phyloP scores from a whole-genome alignment of 2,888 invertebrate species.

The Calliphora vomitoria region DNA sequence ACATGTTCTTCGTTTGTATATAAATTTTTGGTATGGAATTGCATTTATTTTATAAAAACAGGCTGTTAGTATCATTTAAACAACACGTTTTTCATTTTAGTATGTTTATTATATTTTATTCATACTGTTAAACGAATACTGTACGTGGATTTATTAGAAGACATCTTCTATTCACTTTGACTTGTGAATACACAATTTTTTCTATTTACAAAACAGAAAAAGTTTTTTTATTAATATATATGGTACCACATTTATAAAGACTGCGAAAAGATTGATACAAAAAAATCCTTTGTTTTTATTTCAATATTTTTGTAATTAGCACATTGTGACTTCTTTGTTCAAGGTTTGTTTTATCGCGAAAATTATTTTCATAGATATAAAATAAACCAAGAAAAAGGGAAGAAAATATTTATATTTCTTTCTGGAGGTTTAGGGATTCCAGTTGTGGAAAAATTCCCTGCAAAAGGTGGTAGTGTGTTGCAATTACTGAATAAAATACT shows the following conservation, averaged over 20 bases:
- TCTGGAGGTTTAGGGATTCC: not conserved
- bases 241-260: not conserved
- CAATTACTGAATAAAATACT: too few species aligned
- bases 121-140: too few species aligned
- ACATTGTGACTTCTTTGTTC: slow-evolving; percentile 50
- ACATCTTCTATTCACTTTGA: too few species aligned
- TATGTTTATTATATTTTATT: too few species aligned
- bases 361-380: slow-evolving; percentile 48
- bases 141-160: too few species aligned
- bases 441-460: not conserved
- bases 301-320: slow-evolving; percentile 70
- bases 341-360: slow-evolving; percentile 49
- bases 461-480: not conserved
- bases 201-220: too few species aligned
- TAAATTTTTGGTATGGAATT: too few species aligned
- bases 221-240: slow-evolving; percentile 3
- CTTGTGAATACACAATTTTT: too few species aligned
- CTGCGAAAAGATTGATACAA: not conserved
- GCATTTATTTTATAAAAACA: too few species aligned
- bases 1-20: too few species aligned
- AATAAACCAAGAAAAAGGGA: not conserved
- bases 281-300: slow-evolving; percentile 48
- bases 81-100: too few species aligned
- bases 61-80: too few species aligned
- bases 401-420: not conserved